Evolutionary conservation across 2,113 vertebrate genomes (phyloP), one percentile per base, ranked within the genome.

Genomic region (Tricholaema leucomelas): DNA sequence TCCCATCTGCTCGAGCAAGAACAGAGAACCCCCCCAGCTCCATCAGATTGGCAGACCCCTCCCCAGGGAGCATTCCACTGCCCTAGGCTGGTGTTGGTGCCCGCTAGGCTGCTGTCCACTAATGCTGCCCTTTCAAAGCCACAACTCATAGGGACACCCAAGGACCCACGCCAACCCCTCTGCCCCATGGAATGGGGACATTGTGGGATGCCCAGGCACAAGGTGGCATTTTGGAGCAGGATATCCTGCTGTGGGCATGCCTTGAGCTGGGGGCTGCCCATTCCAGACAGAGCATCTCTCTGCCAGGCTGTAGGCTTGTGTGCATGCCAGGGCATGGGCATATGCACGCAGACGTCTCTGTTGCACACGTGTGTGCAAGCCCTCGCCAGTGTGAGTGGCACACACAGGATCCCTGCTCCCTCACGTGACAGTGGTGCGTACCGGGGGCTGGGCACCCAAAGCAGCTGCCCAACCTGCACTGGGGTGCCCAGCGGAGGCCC

Each of bases 1-100:
- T 97, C 97, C 97, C 97, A 98, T 98, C 97, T 98, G 97, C 90
- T 60, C 75, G 61, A 96, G 86, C 48, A 97, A 97, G 92, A 77
- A 97, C 81, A 97, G 59, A 88, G 76, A 91, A 40, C 15, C 52
- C n/a, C 5, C 28, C 13, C 17, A 10, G 8, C 54, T 55, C 27
- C 12, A 24, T 95, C 80, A 96, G 85, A 56, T 78, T 23, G 3
- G 46, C 2, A 0, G 31, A n/a, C 76, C 80, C 87, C 21, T 55
- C 21, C 66, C 66, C 56, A 1, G 17, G 44, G 50, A 66, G 31
- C 13, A 11, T 8, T 31, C 65, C 4, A 24, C 10, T 2, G 48
- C 20, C 77, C 17, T 3, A 2, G 3, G 64, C 25, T 30, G 60
- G 24, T 5, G 1, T 9, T 65, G 61, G 42, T 9, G 35, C 70